Evolutionary conservation across 2,797 vertebrate genomes (phyloP), one percentile per base, ranked within the genome.

Genomic region (Sebastes dallii): DNA sequence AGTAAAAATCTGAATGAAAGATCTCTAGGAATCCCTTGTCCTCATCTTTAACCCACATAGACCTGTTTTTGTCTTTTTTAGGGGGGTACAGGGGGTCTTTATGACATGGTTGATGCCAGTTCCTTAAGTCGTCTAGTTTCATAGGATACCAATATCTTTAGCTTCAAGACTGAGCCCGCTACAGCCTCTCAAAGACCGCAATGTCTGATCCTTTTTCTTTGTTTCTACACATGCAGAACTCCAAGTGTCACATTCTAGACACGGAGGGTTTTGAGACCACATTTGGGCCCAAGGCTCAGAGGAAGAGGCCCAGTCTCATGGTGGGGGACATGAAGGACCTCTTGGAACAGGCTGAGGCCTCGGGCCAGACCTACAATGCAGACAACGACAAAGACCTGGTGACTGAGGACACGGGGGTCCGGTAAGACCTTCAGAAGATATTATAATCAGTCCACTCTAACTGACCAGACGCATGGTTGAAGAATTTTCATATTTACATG

Each of bases 231-330:
- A 36, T 42, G 70, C 94, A 99, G 98, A 98, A 97, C 70, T 95
- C 98, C 62, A 98, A 97, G 91, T 97, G 98, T 77, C 99, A 99
- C 86, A 99, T 99, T 95, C 95, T 99, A 75, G 99, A 99, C 92
- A 99, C 97, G 0, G 98, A 99, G 89, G 98, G 96, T 0, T 99
- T 98, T 80, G 97, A 97, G 91, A 98, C 95, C 14, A 99, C 98
- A 0, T 99, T 99, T 95, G 98, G 99, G 50, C 98, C 98, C 3
- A 99, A 98, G 81, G 94, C 98, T 16, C 98, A 99, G 84, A 96
- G 99, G 90, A 99, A 99, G 82, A 95, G 95, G 69, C 98, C 99
- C 70, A 98, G 92, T 80, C 95, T 99, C n/a, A 32, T 90, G 76
- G 97, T 93, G 1, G 95, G 91, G 24, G 98, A 99, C 32, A 22